Evolutionary conservation across 2,797 vertebrate species (phyloP), one percentile per base, ranked within the genome.

Genomic region (Cephalopachus bancanus): DNA sequence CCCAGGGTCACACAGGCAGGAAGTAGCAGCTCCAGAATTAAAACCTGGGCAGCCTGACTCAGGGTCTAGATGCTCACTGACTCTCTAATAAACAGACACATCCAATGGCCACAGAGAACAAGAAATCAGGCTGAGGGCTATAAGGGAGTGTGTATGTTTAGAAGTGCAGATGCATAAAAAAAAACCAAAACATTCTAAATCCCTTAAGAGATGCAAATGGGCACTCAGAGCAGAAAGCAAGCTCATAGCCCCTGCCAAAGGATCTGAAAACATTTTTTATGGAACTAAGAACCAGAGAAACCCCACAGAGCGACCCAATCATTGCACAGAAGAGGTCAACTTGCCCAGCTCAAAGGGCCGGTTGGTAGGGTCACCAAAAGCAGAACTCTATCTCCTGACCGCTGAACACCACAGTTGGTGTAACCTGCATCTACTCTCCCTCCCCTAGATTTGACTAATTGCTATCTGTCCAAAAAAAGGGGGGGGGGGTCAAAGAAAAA

Each of bases 371-470:
- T 17, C 0, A 11, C 24, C 10, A 2, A 71, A 24, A 37, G 49
- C 10, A 33, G 49, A 37, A 55, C 5, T 24, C 5, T n/a, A 24
- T 53, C 33, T 85, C 30, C 6, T 26, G 53, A 30, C 71, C 64
- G 4, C 1, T 22, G 26, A 17, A 26, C 12, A 2, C 81, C 33
- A 2, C 19, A 0, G 16, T 76, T 7, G 0, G 1, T 10, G 71
- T 17, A n/a, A 74, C 15, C 65, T 15, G 9, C 2, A 9, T 26
- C 55, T 7, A 44, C 7, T 20, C 59, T 75, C 33, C 64, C 37
- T 93, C 28, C 26, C 0, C 17, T 8, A 51, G 4, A 24, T 7
- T 28, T 26, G 51, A 69, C 14, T 71, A 49, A 85, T 16, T 15
- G n/a, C 75, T 1, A 6, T 12, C 64, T 44, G 44, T 44, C 69